Evolutionary conservation across 2,113 vertebrate genomes (phyloP), one percentile per base, ranked within the genome.

Genomic region (Mionectes macconnelli): DNA sequence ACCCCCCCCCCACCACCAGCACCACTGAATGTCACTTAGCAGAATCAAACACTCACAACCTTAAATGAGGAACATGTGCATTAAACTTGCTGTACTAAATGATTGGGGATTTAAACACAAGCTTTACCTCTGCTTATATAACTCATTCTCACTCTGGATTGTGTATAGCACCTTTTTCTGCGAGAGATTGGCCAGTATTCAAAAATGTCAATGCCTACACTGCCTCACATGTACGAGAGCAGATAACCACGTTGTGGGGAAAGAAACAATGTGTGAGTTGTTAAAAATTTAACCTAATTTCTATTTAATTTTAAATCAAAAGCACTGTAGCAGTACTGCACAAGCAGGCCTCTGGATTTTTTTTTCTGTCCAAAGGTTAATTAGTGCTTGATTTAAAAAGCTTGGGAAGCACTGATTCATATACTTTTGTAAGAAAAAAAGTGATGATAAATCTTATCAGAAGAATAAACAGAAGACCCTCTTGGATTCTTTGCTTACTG

Each of bases 171-270:
- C 56, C 31, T 59, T 73, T 57, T 83, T 87, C 52, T 23, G 50
- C 31, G 39, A 89, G 63, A 81, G 21, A 13, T 10, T 76, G 77
- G 83, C 85, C 75, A 63, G 30, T 55, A 20, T 80, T 86, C 79
- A 96, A 39, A 90, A 86, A 40, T 66, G 59, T 69, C 76, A 55
- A 2, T 94, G 86, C 89, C 89, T 85, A 90, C 85, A n/a, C 93
- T 89, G 72, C 87, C 42, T 90, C 37, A 25, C 23, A 47, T 35
- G 22, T 62, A 74, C 73, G 59, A 66, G 77, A 88, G 49, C 30
- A 93, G 72, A 74, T 85, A 90, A 89, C 47, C 52, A 55, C 72
- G 63, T 47, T 77, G 42, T 66, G 63, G 70, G 42, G 76, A 74
- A 86, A 40, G 39, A 63, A 83, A 45, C 21, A 78, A 57, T 31